Conservation (phyloP, 2,888 invertebrate genomes). For the Torymus tubicola region DNA sequence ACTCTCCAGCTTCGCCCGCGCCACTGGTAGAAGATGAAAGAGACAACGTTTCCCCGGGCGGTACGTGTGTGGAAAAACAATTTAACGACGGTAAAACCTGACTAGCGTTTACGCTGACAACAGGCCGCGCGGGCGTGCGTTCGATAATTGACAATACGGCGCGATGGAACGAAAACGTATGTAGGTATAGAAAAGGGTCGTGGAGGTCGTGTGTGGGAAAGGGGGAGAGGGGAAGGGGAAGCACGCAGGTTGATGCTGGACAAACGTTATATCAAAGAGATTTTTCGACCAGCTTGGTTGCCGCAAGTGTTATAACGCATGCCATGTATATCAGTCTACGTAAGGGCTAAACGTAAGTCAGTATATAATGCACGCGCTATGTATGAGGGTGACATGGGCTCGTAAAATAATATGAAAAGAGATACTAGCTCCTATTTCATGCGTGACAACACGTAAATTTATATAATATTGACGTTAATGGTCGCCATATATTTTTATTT, state of each 20-base stretch:
- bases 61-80: conserved; percentile 58
- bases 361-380: neutral
- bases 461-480: conserved; percentile 1
- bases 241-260: neutral
- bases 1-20: conserved; percentile 28
- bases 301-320: neutral
- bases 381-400: neutral
- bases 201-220: too few relatives aligned
- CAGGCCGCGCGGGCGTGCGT: conserved; percentile 1
- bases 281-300: too few relatives aligned
- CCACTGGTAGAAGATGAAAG: conserved; percentile 52
- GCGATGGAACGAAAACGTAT: conserved; percentile 28
- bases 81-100: conserved; percentile 52
- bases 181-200: conserved; percentile 2
- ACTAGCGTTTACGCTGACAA: conserved; percentile 45
- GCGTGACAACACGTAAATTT: neutral
- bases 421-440: neutral
- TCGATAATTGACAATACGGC: conserved; percentile 42
- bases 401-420: conserved; percentile 22
- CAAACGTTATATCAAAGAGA: neutral
- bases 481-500: neutral
- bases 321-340: neutral
- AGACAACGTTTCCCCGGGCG: conserved; percentile 53
- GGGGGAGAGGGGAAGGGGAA: too few relatives aligned
- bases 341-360: neutral